Conservation (phyloP, 1,140 invertebrate species). For the Drosophila mojavensis region DNA sequence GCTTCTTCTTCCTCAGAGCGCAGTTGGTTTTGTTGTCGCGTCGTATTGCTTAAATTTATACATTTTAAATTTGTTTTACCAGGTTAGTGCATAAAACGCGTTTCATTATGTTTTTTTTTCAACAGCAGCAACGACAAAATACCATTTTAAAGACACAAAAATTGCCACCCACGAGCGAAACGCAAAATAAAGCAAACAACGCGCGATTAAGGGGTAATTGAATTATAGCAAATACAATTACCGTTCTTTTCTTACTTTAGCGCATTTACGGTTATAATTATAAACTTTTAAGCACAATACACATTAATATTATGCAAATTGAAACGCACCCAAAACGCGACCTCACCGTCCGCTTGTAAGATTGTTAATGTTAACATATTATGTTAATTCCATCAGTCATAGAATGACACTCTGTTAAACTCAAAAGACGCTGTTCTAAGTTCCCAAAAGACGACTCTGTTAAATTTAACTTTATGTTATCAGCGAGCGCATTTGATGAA, state of each 20-base stretch:
- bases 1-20: conserved; percentile 24
- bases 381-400: conserved; percentile 19
- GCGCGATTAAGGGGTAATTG: not conserved
- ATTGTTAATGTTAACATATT: conserved; percentile 37
- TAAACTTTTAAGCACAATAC: not conserved
- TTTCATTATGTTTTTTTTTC: conserved; percentile 18
- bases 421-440: conserved; percentile 10
- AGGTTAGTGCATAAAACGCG: conserved; percentile 2
- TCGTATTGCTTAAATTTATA: conserved; percentile 16
- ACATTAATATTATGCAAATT: conserved; percentile 30
- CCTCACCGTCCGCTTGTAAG: conserved; percentile 42
- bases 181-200: not conserved
- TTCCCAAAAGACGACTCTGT: not conserved
- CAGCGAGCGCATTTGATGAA: no score
- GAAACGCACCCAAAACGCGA: conserved; percentile 40
- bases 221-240: not conserved
- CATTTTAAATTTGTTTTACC: not conserved
- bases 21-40: conserved; percentile 34
- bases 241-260: not conserved
- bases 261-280: not conserved
- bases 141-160: conserved; percentile 3
- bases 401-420: conserved; percentile 10
- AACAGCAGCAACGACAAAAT: conserved; percentile 1
- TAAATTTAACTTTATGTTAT: not conserved
- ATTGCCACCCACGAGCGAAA: conserved; percentile 20